Evolutionary conservation across 2,888 invertebrate genomes (phyloP).

Genomic region (Pammene aurita): DNA sequence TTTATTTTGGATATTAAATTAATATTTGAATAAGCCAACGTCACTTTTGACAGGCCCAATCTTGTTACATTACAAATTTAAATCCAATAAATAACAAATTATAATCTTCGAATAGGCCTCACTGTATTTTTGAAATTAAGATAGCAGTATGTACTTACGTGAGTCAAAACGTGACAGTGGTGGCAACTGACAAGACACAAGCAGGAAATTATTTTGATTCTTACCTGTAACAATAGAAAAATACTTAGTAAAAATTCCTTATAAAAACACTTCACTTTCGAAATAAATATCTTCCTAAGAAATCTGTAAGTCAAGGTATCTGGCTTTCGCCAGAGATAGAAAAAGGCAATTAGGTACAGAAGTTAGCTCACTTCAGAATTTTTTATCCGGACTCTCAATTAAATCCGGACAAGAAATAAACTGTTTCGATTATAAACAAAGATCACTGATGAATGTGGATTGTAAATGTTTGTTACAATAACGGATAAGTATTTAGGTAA

Average conservation of each 20-base stretch:
- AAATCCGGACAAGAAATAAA: slow-evolving; percentile 24
- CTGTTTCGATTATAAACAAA: background rate
- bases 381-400: slow-evolving; percentile 32
- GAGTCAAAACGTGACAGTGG: background rate
- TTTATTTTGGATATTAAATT: no score
- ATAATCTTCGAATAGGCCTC: no score
- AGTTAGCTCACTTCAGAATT: slow-evolving; percentile 27
- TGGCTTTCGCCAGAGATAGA: slow-evolving; percentile 22
- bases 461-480: no score
- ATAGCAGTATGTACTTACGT: background rate
- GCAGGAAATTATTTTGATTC: slow-evolving; percentile 28
- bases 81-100: no score
- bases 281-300: background rate
- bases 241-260: background rate
- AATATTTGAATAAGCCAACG: no score
- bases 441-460: background rate
- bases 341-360: slow-evolving; percentile 41
- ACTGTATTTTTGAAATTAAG: no score
- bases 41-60: no score
- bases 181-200: background rate
- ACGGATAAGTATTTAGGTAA: background rate
- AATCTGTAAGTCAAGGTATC: slow-evolving; percentile 12
- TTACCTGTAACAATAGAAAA: slow-evolving; percentile 46
- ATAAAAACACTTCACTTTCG: slow-evolving; percentile 20
- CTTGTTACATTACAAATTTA: no score